Conservation (phyloP, 2,888 invertebrate genomes). For the Andricus curvator region DNA sequence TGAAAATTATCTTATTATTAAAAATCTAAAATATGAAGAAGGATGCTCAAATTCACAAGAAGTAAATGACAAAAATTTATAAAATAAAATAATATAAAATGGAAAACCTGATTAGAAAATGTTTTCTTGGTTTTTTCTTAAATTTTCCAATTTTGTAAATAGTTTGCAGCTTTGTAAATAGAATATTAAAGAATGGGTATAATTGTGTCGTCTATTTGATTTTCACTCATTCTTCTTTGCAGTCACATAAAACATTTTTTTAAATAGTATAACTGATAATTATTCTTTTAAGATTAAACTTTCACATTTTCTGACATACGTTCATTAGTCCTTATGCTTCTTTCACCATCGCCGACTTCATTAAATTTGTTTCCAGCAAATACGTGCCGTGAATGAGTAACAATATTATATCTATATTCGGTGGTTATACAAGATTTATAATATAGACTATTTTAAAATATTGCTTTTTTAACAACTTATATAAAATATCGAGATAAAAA, state of each 20-base stretch:
- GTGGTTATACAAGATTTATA: constrained; percentile 10
- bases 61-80: neutral
- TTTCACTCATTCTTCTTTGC: constrained; percentile 19
- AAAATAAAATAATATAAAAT: neutral
- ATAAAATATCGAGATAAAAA: neutral
- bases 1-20: neutral
- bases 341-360: neutral
- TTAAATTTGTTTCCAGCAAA: constrained; percentile 26
- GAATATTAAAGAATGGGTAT: neutral
- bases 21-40: neutral
- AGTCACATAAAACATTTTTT: neutral
- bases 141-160: neutral
- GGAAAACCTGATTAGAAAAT: neutral
- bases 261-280: neutral
- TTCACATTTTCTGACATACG: constrained; percentile 15
- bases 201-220: neutral
- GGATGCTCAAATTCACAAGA: neutral
- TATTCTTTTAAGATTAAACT: constrained; percentile 34
- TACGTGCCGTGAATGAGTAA: neutral
- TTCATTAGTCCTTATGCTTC: neutral
- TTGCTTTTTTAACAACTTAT: constrained; percentile 4
- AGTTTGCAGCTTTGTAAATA: neutral
- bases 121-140: neutral
- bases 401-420: constrained; percentile 20
- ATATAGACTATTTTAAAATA: constrained; percentile 8